These are phyloP conservation scores for Scaptomyza parva DNA, from an alignment of 2,888 invertebrate species.

Conservation along the genomic window DNA sequence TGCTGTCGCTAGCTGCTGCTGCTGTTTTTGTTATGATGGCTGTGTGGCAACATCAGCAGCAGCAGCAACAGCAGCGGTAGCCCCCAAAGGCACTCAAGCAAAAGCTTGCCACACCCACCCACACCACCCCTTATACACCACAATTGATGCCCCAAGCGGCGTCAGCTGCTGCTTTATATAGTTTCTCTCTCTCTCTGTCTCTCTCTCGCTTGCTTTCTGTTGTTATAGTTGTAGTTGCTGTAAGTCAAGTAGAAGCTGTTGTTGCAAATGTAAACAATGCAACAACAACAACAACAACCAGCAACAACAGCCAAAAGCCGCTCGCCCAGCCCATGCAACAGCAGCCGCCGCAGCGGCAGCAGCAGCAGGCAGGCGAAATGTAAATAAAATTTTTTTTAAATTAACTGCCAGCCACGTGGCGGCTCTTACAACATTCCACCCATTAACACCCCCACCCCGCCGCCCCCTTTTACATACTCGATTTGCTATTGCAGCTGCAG, in stretches of 20 bases:
- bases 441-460: neutral
- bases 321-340: too few species aligned
- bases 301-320: slow-evolving; percentile 31
- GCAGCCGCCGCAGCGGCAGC: slow-evolving; percentile 38
- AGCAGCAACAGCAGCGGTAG: slow-evolving; percentile 10
- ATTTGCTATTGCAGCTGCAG: slow-evolving; percentile 52
- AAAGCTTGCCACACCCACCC: slow-evolving; percentile 33
- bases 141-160: slow-evolving; percentile 44
- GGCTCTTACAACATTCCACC: slow-evolving; percentile 8
- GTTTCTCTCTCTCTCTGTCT: too few species aligned
- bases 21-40: slow-evolving; percentile 66
- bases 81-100: slow-evolving; percentile 51
- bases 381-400: slow-evolving; percentile 73
- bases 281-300: slow-evolving; percentile 28
- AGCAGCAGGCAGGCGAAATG: slow-evolving; percentile 68
- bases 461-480: neutral
- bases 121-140: neutral
- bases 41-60: slow-evolving; percentile 12
- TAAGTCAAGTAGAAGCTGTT: slow-evolving; percentile 73
- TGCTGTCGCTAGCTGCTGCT: slow-evolving; percentile 33
- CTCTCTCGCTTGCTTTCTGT: too few species aligned
- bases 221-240: slow-evolving; percentile 41
- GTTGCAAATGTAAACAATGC: slow-evolving; percentile 72
- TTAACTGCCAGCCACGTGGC: slow-evolving; percentile 74
- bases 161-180: slow-evolving; percentile 64